Base-by-base conservation (phyloP, 2,797 vertebrate genomes). In the Saxicola maurus region DNA sequence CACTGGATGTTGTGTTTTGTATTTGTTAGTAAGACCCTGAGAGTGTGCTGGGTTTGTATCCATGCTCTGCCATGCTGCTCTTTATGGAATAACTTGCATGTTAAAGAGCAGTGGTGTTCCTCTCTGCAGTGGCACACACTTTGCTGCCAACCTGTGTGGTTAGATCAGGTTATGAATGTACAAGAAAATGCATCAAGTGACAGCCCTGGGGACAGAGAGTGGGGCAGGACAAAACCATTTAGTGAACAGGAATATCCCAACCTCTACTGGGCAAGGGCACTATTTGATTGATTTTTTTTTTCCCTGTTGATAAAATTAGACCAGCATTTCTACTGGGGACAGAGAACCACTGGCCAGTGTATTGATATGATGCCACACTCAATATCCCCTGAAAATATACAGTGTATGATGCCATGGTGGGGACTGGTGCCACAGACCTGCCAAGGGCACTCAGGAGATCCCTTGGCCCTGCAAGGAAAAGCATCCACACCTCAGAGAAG, bases 171-270 rank as follows among this genome's bases (percentile, higher is more conserved):
- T n/a, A 17, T 30, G 42, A 55, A 80, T 13, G 17, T 8, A 35
- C 0, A 1, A 56, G 24, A 46, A 86, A 91, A 52, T 27, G 33
- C 35, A 72, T 4, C 0, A 2, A n/a, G 24, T 31, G 40, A 67
- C 53, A 80, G 52, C 28, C 33, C 20, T 30, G 51, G 23, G 10
- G 18, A n/a, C 5, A 17, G 0, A 17, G n/a, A 7, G 6, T n/a
- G 15, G 11, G 31, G 8, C 55, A 87, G 25, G 9, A 80, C 23
- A 85, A 75, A 88, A 13, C 7, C 10, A 28, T 52, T 73, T 48
- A 38, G 13, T 52, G 33, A 30, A 9, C 52, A 76, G 35, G 31
- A 72, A 60, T 38, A 13, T 30, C 62, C 33, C n/a, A 69, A 1
- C 25, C 51, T 45, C 17, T 17, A 71, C 35, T 19, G 28, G 10